These are phyloP conservation scores for Linyphia triangularis DNA, from an alignment of 2,888 invertebrate species.

Conservation along the genomic window DNA sequence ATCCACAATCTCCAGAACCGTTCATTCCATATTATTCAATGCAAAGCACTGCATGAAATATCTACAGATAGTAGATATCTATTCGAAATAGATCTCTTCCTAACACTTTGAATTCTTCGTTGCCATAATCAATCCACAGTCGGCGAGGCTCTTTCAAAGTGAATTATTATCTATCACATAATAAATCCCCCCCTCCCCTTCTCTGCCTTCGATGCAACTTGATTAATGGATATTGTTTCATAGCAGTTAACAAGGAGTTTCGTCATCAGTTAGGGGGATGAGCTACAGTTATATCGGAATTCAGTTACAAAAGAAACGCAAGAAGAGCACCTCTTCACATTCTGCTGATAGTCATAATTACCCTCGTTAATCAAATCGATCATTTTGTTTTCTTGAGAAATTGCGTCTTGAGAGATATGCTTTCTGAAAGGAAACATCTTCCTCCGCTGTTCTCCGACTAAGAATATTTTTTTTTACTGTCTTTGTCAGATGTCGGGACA, in stretches of 20 bases:
- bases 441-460: too few species aligned
- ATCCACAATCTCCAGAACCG: too few species aligned
- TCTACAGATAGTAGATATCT: too few species aligned
- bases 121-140: background rate
- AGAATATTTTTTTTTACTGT: background rate
- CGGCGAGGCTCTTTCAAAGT: background rate
- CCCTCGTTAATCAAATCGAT: slow-evolving; percentile 41
- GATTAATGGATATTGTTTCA: slow-evolving; percentile 33
- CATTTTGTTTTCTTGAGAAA: background rate
- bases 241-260: slow-evolving; percentile 18
- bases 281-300: slow-evolving; percentile 20
- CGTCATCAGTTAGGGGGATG: background rate
- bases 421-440: too few species aligned
- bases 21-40: too few species aligned
- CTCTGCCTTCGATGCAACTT: slow-evolving; percentile 3
- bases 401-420: background rate
- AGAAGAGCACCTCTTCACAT: slow-evolving; percentile 24
- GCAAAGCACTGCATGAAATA: too few species aligned
- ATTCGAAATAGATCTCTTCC: too few species aligned
- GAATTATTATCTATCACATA: slow-evolving; percentile 36
- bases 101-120: background rate
- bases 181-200: slow-evolving; percentile 30
- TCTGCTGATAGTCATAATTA: slow-evolving; percentile 47
- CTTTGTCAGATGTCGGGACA: background rate
- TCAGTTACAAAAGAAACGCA: slow-evolving; percentile 17